Base-by-base conservation (phyloP, 2,113 vertebrate genomes). In the Cynoglossus semilaevis region DNA sequence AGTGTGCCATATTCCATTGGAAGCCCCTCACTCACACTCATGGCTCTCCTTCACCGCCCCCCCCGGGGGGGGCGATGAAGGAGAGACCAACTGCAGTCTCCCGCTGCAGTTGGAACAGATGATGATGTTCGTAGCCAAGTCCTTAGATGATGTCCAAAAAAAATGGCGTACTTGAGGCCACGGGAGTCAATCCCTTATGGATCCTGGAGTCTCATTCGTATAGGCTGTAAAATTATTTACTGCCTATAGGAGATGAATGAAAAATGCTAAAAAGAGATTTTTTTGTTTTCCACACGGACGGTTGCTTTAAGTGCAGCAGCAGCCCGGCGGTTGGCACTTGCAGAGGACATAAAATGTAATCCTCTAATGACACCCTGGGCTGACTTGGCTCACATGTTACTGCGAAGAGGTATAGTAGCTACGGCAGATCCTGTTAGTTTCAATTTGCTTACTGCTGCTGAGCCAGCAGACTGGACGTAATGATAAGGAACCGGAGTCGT, bases 381-480 rank as follows among this genome's bases (percentile, higher is more conserved):
- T 9, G 14, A 57, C 70, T 82, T 58, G 75, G 72, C 79, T 80
- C 65, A 61, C 79, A 53, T 72, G 76, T 76, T 82, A 74, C 79
- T 75, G 74, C 44, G 61, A 80, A 70, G 76, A 67, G 71, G 66
- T 69, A 41, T 41, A 66, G 80, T 64, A 52, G 67, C 80, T 74
- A 66, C 63, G 58, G 82, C 72, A 67, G 76, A 88, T 85, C 87
- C 83, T 81, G 79, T 88, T 84, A 83, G 82, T 77, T 87, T 84
- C 84, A 85, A 87, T 88, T 85, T 87, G 77, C 81, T 72, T 84
- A 71, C 83, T 67, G 77, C 78, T 83, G 83, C 87, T 87, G 87
- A 88, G 81, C 74, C 83, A 87, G 85, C 87, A 84, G 74, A 74
- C 70, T 84, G 83, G 82, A 73, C 63, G 50, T 58, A 77, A 85